A percentile compares a stretch with the other conserved stretches of the same genome.
phyloP scores from a whole-genome alignment of 2,888 invertebrate genomes.

The Boloria selene region DNA sequence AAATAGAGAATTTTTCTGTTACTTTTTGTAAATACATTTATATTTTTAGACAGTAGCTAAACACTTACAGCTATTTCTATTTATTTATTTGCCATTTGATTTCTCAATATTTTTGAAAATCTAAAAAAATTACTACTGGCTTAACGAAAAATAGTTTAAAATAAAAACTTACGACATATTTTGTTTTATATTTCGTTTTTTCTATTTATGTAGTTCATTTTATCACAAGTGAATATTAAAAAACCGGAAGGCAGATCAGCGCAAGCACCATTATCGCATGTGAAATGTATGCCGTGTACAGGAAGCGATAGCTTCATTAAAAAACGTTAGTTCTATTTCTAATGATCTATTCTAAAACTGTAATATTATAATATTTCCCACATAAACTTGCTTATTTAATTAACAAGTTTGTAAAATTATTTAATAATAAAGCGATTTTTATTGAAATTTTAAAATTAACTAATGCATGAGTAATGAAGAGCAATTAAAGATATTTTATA shows the following conservation, averaged over 20 bases:
- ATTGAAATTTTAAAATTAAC: too few species aligned
- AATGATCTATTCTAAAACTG: not conserved
- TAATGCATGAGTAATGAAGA: too few species aligned
- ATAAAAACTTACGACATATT: not conserved
- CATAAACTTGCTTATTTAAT: too few species aligned
- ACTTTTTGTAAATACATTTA: not conserved
- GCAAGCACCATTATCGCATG: conserved; percentile 50
- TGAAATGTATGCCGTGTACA: conserved; percentile 66
- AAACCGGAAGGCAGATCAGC: conserved; percentile 28
- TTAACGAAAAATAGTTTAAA: not conserved
- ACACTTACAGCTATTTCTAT: too few species aligned
- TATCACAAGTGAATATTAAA: conserved; percentile 11
- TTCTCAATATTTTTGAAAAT: too few species aligned
- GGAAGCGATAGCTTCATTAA: conserved; percentile 63
- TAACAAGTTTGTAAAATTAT: too few species aligned
- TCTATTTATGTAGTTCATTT: not conserved
- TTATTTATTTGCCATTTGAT: too few species aligned
- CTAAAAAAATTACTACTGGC: too few species aligned
- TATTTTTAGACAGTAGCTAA: too few species aligned
- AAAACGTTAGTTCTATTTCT: conserved; percentile 13
- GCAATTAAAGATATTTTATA: too few species aligned
- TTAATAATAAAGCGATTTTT: too few species aligned
- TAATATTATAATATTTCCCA: too few species aligned
- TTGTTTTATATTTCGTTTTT: not conserved
- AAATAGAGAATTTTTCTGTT: not conserved